phyloP scores from a whole-genome alignment of 2,888 invertebrate genomes.

The Fabriciana adippe region DNA sequence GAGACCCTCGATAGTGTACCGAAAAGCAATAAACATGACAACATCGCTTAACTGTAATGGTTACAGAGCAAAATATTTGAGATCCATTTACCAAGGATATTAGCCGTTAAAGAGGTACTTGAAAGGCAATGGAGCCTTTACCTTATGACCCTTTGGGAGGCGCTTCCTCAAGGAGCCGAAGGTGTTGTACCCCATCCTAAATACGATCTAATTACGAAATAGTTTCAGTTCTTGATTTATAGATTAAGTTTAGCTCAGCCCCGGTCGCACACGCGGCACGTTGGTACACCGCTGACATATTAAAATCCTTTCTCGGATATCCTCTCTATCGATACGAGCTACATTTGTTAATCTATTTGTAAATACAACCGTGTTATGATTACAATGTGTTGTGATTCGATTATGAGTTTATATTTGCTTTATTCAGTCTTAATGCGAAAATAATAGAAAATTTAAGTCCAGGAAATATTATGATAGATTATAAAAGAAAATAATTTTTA shows the following conservation, averaged over 20 bases:
- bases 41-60: slow-evolving; percentile 65
- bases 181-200: slow-evolving; percentile 79
- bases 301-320: slow-evolving; percentile 61
- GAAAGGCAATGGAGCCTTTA: slow-evolving; percentile 74
- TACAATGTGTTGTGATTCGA: background rate
- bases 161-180: slow-evolving; percentile 72
- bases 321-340: slow-evolving; percentile 43
- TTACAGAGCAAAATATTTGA: slow-evolving; percentile 75
- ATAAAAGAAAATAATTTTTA: no score
- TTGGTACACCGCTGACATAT: slow-evolving; percentile 65
- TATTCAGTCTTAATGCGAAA: no score
- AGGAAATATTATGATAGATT: no score
- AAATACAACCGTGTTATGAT: slow-evolving; percentile 3
- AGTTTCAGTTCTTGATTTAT: slow-evolving; percentile 83
- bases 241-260: slow-evolving; percentile 73
- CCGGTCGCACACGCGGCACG: slow-evolving; percentile 68
- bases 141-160: slow-evolving; percentile 76
- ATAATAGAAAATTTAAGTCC: no score
- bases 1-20: slow-evolving; percentile 45
- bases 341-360: slow-evolving; percentile 21
- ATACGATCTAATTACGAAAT: slow-evolving; percentile 83
- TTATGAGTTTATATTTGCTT: background rate
- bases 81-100: slow-evolving; percentile 79
- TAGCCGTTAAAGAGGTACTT: slow-evolving; percentile 81
- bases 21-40: slow-evolving; percentile 70